These are phyloP conservation scores for Brachionus rotundiformis DNA, from an alignment of 1,140 invertebrate species.

Conservation along the genomic window DNA sequence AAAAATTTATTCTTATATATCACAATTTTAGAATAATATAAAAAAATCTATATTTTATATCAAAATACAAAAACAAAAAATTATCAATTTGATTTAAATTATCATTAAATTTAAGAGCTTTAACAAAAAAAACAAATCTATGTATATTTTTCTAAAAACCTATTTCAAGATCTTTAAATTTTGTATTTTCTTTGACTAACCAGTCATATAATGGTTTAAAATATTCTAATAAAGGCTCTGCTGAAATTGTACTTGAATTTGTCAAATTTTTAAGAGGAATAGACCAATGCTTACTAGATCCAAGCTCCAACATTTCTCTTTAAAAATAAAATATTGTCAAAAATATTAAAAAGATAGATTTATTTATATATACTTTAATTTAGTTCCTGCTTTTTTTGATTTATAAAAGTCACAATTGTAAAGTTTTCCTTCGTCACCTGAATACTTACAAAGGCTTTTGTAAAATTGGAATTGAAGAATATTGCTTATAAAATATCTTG, in stretches of 20 bases:
- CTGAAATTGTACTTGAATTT: constrained; percentile 72
- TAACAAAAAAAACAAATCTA: neutral
- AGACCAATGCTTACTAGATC: constrained; percentile 74
- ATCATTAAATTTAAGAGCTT: neutral
- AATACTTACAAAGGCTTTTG: constrained; percentile 75
- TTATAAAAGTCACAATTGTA: constrained; percentile 86
- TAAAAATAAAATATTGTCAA: neutral
- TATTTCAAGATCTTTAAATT: neutral
- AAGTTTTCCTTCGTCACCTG: constrained; percentile 74
- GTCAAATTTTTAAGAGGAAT: constrained; percentile 77
- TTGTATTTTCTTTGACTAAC: constrained; percentile 73
- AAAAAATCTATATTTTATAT: neutral
- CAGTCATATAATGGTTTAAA: constrained; percentile 78
- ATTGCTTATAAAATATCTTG: constrained; percentile 80
- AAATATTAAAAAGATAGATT: neutral
- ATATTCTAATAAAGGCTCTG: constrained; percentile 76
- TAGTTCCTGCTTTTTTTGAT: constrained; percentile 73
- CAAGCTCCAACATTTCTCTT: constrained; percentile 61
- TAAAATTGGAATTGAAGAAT: constrained; percentile 89
- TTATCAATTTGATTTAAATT: neutral
- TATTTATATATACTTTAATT: constrained; percentile 54
- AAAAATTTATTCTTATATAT: no score
- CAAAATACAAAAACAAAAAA: neutral
- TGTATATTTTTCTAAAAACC: neutral
- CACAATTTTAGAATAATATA: no score